Percentiles rank a stretch among this genome's conserved stretches.
Evolutionary conservation across 2,888 invertebrate species (phyloP).

Genomic region (Oscheius sp.): DNA sequence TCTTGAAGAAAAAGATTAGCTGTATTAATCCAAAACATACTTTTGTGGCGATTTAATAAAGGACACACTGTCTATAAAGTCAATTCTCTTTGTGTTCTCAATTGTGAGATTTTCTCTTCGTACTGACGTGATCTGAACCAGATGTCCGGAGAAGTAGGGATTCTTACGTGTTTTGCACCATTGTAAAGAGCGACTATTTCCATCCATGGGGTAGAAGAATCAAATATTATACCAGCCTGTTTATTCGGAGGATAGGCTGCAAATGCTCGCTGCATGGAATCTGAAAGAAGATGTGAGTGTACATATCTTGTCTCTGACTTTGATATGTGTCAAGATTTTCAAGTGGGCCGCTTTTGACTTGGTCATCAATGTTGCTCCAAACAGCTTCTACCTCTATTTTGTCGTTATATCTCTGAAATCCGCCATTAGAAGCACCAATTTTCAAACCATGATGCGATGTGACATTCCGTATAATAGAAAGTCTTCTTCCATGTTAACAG

Average conservation of each 20-base stretch:
- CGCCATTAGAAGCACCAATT: not conserved
- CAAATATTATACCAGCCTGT: not conserved
- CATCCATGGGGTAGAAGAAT: not conserved
- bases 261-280: not conserved
- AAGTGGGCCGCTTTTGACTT: not conserved
- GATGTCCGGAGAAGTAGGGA: not conserved
- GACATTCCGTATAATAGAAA: not conserved
- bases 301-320: not conserved
- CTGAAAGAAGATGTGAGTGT: not conserved
- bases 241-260: not conserved
- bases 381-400: not conserved
- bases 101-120: not conserved
- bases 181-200: not conserved
- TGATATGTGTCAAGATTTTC: not conserved
- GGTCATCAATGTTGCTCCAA: not conserved
- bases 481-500: not conserved
- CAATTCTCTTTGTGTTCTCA: not conserved
- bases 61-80: not conserved
- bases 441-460: not conserved
- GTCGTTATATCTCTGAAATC: not conserved
- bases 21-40: not conserved
- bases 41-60: not conserved
- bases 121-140: not conserved
- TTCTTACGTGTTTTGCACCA: not conserved
- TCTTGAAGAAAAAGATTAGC: not conserved